Percentiles rank a stretch among this genome's conserved stretches.
Conservation (phyloP, 2,888 invertebrate species). For the Colostygia pectinataria region DNA sequence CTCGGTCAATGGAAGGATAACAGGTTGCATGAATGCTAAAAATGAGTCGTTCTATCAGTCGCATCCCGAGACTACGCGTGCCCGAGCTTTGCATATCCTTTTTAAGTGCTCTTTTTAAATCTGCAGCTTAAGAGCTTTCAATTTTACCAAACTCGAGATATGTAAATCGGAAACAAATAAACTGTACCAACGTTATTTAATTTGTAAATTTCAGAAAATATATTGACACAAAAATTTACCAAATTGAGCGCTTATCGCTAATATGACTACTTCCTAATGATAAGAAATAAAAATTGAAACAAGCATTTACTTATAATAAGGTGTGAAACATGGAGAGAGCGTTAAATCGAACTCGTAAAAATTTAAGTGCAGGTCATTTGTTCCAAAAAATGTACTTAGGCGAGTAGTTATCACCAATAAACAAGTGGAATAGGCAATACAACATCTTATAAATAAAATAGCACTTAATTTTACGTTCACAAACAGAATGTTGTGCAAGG, state of each 20-base stretch:
- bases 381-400: slow-evolving; percentile 36
- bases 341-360: slow-evolving; percentile 34
- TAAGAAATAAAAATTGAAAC: slow-evolving; percentile 25
- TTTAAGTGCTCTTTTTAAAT: slow-evolving; percentile 31
- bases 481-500: slow-evolving; percentile 71
- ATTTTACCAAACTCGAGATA: slow-evolving; percentile 13
- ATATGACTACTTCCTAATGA: slow-evolving; percentile 23
- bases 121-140: slow-evolving; percentile 16
- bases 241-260: slow-evolving; percentile 23
- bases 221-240: slow-evolving; percentile 4
- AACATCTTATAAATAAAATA: slow-evolving; percentile 60
- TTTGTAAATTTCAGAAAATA: slow-evolving; percentile 1
- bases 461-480: slow-evolving; percentile 60
- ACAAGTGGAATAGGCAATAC: slow-evolving; percentile 45
- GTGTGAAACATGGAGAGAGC: slow-evolving; percentile 30
- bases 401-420: slow-evolving; percentile 38
- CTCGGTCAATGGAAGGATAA: slow-evolving; percentile 75
- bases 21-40: slow-evolving; percentile 66
- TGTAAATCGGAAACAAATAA: slow-evolving; percentile 19
- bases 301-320: slow-evolving; percentile 28
- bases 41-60: slow-evolving; percentile 53
- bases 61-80: slow-evolving; percentile 20
- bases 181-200: slow-evolving; percentile 7
- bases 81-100: slow-evolving; percentile 30
- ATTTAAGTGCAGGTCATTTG: slow-evolving; percentile 35